Evolutionary conservation across 2,797 vertebrate species (phyloP), one percentile per base, ranked within the genome.

Genomic region (Lophius americanus): DNA sequence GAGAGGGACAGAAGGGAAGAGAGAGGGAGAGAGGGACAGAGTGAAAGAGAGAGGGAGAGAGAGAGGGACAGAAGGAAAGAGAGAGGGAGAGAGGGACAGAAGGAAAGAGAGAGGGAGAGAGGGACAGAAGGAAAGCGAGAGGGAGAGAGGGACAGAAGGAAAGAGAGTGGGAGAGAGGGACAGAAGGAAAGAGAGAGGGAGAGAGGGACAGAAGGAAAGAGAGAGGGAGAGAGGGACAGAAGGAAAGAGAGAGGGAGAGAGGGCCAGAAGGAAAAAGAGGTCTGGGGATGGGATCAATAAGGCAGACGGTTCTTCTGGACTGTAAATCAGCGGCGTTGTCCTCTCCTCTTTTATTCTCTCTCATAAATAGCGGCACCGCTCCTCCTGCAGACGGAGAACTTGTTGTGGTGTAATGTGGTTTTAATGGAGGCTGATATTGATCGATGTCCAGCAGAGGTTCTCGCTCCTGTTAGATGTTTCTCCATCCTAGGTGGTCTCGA

Each of bases 321-420:
- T 47, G 54, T 76, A 78, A 79, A 81, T 88, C 78, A 71, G 64
- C 70, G 70, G 7, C 3, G 69, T 70, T 39, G 70, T 54, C 67
- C 83, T 74, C 35, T 48, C 38, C 57, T 64, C 68, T 61, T 79
- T 80, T 65, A 82, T 79, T 51, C 53, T 39, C 38, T 0, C 79
- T 84, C 81, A 58, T 84, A 85, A 85, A 89, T 82, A 73, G 51
- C 38, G 9, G 65, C 69, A 84, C 79, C 75, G 75, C 60, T 33
- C 10, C 64, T 59, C 51, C 43, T 76, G 49, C 60, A 59, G 64
- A 71, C 7, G 46, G 57, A 48, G 23, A 73, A 58, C 64, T 74
- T 41, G 46, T 72, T 7, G 14, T 33, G 5, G 6, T 32, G 48
- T 47, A 35, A 57, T 35, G 49, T 59, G 3, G 46, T 46, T 83